A percentile compares a stretch with the other conserved stretches of the same genome.
Conservation (phyloP, 2,888 invertebrate genomes). For the Hyalella azteca region DNA sequence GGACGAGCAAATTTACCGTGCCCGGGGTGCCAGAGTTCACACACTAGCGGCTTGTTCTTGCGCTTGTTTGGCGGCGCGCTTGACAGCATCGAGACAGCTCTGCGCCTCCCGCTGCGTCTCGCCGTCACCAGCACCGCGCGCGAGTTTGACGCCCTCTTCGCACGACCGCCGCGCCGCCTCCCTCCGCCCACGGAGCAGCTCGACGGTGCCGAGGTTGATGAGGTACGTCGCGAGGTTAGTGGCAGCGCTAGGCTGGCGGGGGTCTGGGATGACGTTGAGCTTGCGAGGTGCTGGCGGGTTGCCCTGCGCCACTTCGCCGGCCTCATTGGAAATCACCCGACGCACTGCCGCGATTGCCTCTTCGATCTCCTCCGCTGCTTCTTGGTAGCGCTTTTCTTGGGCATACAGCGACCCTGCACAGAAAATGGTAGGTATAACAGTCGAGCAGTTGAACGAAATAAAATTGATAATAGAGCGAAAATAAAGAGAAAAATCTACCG, state of each 20-base stretch:
- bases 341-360: background rate
- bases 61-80: background rate
- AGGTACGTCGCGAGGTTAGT: constrained; percentile 23
- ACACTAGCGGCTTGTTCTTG: too few species aligned
- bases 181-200: background rate
- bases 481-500: too few species aligned
- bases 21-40: too few species aligned
- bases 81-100: background rate
- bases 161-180: background rate
- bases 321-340: background rate
- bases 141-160: background rate
- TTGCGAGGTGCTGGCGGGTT: background rate
- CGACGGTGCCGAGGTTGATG: constrained; percentile 19
- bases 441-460: too few species aligned
- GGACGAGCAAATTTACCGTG: too few species aligned
- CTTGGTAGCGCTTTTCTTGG: constrained; percentile 11
- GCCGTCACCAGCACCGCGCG: constrained; percentile 17
- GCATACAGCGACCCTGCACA: background rate
- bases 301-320: background rate
- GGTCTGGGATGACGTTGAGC: background rate
- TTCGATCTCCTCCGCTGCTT: background rate
- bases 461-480: too few species aligned
- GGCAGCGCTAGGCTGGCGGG: background rate
- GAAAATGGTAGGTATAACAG: too few species aligned
- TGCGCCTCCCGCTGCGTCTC: background rate